A percentile compares a stretch with the other conserved stretches of the same genome.
phyloP scores from a whole-genome alignment of 2,888 invertebrate genomes.

The Hyalella azteca region DNA sequence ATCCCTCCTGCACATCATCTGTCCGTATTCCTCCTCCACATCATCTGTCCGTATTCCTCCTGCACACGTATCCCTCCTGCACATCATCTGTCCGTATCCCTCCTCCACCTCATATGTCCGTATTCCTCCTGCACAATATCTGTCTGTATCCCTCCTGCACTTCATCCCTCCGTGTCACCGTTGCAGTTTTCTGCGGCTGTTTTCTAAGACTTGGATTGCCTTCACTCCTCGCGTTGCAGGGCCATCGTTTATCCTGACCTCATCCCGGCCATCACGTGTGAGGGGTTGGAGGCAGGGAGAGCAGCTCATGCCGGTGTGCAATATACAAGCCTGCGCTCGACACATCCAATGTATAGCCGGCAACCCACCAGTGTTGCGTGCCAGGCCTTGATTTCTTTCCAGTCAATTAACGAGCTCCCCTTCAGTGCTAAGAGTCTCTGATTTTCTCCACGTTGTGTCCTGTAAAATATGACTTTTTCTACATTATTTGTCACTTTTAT shows the following conservation, averaged over 20 bases:
- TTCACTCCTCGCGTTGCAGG: no score
- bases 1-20: no score
- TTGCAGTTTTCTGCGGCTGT: no score
- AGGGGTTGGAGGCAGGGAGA: not conserved
- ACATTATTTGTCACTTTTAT: not conserved
- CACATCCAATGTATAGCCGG: not conserved
- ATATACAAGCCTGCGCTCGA: slow-evolving; percentile 15
- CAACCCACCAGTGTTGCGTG: not conserved
- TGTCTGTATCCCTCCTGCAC: no score
- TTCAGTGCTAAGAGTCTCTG: not conserved
- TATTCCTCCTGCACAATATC: no score
- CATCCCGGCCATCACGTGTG: not conserved
- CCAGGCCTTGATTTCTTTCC: not conserved
- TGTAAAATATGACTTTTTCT: not conserved
- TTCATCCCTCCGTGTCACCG: no score
- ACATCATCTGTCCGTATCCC: no score
- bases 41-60: no score
- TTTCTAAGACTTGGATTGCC: no score
- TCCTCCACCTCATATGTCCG: no score
- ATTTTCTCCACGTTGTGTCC: not conserved
- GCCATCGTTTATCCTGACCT: not conserved
- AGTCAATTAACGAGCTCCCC: slow-evolving; percentile 10
- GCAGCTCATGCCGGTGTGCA: not conserved
- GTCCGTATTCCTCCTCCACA: no score
- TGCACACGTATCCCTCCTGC: no score